These are phyloP conservation scores for Entomobrya multifasciata DNA, from an alignment of 2,888 invertebrate species.

Conservation along the genomic window DNA sequence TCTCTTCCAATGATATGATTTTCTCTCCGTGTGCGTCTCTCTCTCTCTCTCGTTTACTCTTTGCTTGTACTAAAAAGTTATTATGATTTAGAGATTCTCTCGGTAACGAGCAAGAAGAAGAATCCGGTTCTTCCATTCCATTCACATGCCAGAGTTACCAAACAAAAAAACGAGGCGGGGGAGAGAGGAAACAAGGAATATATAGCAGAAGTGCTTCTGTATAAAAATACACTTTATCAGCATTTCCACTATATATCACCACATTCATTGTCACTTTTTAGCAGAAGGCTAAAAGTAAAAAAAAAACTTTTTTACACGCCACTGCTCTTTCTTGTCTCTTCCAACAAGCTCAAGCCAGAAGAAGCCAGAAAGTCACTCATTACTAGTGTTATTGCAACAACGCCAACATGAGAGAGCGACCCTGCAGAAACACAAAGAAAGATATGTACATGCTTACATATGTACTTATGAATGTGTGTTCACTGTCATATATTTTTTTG, in stretches of 20 bases:
- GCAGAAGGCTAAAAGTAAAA: neutral
- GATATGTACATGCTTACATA: too few relatives aligned
- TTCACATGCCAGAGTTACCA: neutral
- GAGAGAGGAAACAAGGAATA: too few relatives aligned
- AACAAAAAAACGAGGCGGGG: neutral
- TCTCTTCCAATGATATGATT: neutral
- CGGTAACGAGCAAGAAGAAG: too few relatives aligned
- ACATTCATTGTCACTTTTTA: neutral
- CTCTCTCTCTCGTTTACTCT: too few relatives aligned
- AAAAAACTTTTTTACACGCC: constrained; percentile 47
- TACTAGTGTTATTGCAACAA: constrained; percentile 13
- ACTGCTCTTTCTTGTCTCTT: constrained; percentile 1
- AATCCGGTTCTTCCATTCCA: neutral
- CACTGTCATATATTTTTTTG: neutral
- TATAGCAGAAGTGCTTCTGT: neutral
- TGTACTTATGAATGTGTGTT: neutral
- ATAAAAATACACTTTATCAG: neutral
- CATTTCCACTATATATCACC: constrained; percentile 17
- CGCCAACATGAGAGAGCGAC: too few relatives aligned
- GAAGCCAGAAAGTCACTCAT: neutral
- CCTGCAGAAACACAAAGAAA: too few relatives aligned
- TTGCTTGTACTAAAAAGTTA: constrained; percentile 26
- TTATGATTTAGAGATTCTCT: neutral
- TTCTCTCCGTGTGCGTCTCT: neutral
- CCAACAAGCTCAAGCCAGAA: neutral